Evolutionary conservation across 1,140 invertebrate species (phyloP), one percentile per base, ranked within the genome.

Genomic region (Drosophila oshimai): DNA sequence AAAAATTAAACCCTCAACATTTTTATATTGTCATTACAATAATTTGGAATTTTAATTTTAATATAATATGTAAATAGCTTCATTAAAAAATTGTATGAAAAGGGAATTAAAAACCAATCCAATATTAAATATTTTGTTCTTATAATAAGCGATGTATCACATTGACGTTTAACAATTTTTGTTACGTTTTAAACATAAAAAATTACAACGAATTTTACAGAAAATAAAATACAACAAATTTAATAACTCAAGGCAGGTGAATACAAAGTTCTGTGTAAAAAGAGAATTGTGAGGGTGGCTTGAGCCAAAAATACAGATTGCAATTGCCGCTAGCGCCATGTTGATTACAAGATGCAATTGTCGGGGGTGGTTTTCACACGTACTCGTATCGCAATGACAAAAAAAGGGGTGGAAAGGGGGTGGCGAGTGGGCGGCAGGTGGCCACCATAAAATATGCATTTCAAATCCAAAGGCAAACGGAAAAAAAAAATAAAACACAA

Each of bases 381-480:
- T n/a, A 42, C 18, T 9, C 49, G 3, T n/a, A 50, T 10, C 12
- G 31, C 24, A 50, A 36, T 22, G 54, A 36, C 6, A 17, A 29
- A 47, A 24, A 33, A 24, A 53, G 22, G n/a, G 20, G 45, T 28
- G n/a, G 39, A 22, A 6, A 42, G 47, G n/a, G 29, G 61, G 58
- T 28, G 61, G 39, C 28, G 45, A n/a, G 29, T 42, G 58, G 45
- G 60, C 55, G 55, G 60, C 68, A 81, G 72, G 72, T 81, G 78
- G 73, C 55, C 42, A 46, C 53, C 42, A 67, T 64, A 57, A 79
- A 87, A 80, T 73, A 65, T 81, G 73, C 75, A 86, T 86, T 86
- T 80, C 29, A 69, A 80, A 86, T 78, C 50, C 60, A 72, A 53
- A 41, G 60, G 58, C 53, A 42, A 58, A 39, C 41, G 69, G 47